Evolutionary conservation across 2,888 invertebrate genomes (phyloP), one percentile per base, ranked within the genome.

Genomic region (Mactromeris polynyma): DNA sequence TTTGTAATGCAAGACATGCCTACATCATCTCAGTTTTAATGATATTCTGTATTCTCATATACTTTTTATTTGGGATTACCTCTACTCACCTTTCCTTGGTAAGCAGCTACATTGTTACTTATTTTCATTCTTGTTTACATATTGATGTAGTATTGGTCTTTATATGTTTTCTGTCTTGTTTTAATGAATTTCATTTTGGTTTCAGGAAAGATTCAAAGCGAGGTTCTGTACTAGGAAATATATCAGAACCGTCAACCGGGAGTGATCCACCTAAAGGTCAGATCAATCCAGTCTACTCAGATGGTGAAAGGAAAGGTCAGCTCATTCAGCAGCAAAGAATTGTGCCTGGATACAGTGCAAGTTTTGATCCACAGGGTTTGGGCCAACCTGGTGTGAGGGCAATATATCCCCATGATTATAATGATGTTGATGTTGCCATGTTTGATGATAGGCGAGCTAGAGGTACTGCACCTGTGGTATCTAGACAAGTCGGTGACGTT

Each of bases 361-460:
- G 86, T 33, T 90, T 90, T 78, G 84, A 88, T 69, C 88, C 90
- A 17, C 58, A 81, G 42, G 90, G 90, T 81, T 46, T 90, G 2
- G 81, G 46, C 3, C 80, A 51, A 33, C 79, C 83, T 6, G 36
- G 14, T 11, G 36, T 26, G 17, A 79, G 79, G 6, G 79, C 79
- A 51, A 36, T 73, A 17, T 84, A 84, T 54, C 11, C 36, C n/a
- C 83, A 79, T 17, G 46, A 78, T 46, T 83, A 79, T 26, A 64
- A 83, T 64, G 51, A 69, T 69, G 83, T 83, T 0, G 79, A 87
- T 69, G 64, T 87, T 17, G 79, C 79, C 11, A 80, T 87, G 64
- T 87, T 87, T 83, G 82, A 83, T 9, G 42, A 82, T 21, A 31
- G 33, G 14, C 73, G 46, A 14, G n/a, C 3, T 11, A 14, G n/a